Evolutionary conservation across 2,113 vertebrate genomes (phyloP).

Genomic region (Seriola aureovittata): DNA sequence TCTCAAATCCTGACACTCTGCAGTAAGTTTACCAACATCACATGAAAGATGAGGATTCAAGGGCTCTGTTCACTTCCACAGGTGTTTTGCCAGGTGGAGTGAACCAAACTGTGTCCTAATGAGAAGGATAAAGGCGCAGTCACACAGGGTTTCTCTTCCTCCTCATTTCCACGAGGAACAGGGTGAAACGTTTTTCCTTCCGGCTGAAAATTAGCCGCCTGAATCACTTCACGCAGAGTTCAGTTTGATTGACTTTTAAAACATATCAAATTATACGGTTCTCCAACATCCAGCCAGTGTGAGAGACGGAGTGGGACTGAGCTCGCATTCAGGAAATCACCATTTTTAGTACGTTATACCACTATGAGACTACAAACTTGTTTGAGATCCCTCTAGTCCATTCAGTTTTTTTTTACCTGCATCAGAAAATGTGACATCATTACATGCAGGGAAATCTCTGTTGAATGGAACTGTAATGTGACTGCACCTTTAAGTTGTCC

Average conservation of each 20-base stretch:
- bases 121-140: neutral
- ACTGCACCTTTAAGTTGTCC: neutral
- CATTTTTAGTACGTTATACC: neutral
- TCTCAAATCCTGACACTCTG: neutral
- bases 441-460: neutral
- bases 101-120: neutral
- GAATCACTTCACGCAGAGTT: neutral
- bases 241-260: neutral
- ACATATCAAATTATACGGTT: neutral
- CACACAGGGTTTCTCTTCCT: neutral
- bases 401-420: neutral
- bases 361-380: neutral
- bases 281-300: neutral
- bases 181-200: neutral
- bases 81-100: neutral
- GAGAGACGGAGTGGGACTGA: neutral
- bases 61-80: neutral
- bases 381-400: neutral
- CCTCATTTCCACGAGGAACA: neutral
- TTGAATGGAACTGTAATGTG: neutral
- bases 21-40: neutral
- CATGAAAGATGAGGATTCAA: neutral
- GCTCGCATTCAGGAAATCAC: neutral
- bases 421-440: neutral
- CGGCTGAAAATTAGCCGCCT: neutral